Evolutionary conservation across 2,113 vertebrate species (phyloP).

Genomic region (Muntiacus reevesi): DNA sequence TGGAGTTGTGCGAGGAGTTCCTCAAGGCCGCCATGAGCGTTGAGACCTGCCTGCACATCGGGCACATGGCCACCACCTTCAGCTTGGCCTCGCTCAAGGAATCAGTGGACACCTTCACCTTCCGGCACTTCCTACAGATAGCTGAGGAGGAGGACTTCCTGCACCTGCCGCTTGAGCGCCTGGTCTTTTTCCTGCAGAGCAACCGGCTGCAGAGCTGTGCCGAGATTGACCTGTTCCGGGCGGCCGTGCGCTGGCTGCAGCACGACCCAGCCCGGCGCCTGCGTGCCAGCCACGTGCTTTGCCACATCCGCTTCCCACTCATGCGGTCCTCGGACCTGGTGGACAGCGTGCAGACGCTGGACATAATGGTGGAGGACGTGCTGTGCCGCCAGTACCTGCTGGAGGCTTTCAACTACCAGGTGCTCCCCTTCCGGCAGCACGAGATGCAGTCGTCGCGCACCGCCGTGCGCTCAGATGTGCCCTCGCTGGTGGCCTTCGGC

Average conservation of each 20-base stretch:
- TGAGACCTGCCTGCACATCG: constrained; percentile 96
- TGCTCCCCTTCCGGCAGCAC: constrained; percentile 96
- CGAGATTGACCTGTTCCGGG: constrained; percentile 94
- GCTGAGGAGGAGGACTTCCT: constrained; percentile 96
- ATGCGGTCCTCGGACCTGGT: constrained; percentile 96
- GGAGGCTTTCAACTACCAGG: constrained; percentile 98
- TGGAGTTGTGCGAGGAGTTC: constrained; percentile 98
- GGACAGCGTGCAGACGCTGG: constrained; percentile 94
- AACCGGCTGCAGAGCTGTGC: constrained; percentile 94
- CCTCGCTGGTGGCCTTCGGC: constrained; percentile 91
- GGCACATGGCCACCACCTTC: constrained; percentile 98
- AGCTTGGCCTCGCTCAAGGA: constrained; percentile 94
- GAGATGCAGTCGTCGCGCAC: constrained; percentile 95
- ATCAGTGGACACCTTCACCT: constrained; percentile 95
- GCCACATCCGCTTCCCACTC: constrained; percentile 95
- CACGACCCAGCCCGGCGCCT: constrained; percentile 85
- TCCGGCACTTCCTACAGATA: constrained; percentile 96
- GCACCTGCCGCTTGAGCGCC: constrained; percentile 93
- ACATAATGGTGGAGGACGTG: constrained; percentile 97
- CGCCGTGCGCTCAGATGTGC: constrained; percentile 86
- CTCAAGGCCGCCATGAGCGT: constrained; percentile 98
- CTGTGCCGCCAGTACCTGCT: constrained; percentile 93
- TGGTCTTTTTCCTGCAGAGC: constrained; percentile 97
- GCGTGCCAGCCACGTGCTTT: constrained; percentile 88
- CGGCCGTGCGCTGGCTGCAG: constrained; percentile 93